Percentiles rank a stretch among this genome's conserved stretches.
These are phyloP conservation scores for Zygogramma bicolorata DNA, from an alignment of 2,888 invertebrate genomes.

Conservation along the genomic window DNA sequence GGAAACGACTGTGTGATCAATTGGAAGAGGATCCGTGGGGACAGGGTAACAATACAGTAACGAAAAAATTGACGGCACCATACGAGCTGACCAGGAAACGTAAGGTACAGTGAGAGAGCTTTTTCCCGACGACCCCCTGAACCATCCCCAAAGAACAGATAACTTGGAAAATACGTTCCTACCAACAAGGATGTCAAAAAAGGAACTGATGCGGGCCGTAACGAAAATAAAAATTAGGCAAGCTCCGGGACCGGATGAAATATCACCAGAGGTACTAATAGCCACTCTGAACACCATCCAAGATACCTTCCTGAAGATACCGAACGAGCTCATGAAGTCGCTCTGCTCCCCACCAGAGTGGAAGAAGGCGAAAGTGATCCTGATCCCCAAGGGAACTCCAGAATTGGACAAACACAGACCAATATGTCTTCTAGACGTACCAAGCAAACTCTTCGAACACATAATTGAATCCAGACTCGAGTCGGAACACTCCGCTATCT, in stretches of 20 bases:
- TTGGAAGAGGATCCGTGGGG: too few relatives aligned
- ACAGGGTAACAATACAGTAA: too few relatives aligned
- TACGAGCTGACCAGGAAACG: too few relatives aligned
- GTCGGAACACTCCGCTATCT: not conserved
- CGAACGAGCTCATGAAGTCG: constrained; percentile 17
- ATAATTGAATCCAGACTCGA: not conserved
- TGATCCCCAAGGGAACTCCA: constrained; percentile 19
- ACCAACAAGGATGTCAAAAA: too few relatives aligned
- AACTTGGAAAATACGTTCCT: too few relatives aligned
- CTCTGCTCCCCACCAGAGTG: constrained; percentile 21
- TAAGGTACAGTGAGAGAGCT: too few relatives aligned
- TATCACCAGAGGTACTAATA: constrained; percentile 19
- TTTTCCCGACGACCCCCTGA: too few relatives aligned
- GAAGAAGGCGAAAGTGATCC: constrained; percentile 26
- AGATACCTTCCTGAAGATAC: not conserved
- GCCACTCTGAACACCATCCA: not conserved
- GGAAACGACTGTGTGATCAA: too few relatives aligned
- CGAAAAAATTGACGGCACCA: too few relatives aligned
- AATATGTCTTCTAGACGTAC: constrained; percentile 30
- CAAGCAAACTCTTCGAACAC: constrained; percentile 23
- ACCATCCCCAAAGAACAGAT: too few relatives aligned
- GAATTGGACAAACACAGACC: constrained; percentile 12
- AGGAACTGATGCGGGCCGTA: not conserved
- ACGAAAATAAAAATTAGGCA: constrained; percentile 12
- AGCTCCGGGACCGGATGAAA: constrained; percentile 30